Evolutionary conservation across 2,113 vertebrate genomes (phyloP).

Genomic region (Stictonetta naevosa): DNA sequence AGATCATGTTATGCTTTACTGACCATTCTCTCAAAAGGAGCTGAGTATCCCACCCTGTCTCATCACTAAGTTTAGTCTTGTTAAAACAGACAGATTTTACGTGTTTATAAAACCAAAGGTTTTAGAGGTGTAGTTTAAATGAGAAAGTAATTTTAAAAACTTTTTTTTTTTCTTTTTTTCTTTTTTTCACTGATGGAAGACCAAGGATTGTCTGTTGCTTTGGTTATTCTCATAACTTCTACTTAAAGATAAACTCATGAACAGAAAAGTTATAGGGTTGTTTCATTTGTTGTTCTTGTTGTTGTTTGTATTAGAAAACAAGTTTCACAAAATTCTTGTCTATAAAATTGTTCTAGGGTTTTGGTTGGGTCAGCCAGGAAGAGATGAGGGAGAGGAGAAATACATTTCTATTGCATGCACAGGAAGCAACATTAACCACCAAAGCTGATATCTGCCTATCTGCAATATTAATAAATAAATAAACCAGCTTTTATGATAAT

Average conservation of each 20-base stretch:
- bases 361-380: not conserved
- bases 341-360: fast-evolving
- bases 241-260: not conserved
- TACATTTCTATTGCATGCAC: not conserved
- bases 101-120: not conserved
- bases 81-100: not conserved
- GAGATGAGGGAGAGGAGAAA: not conserved
- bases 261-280: not conserved
- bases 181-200: not conserved
- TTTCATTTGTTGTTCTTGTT: not conserved
- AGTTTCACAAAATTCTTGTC: not conserved
- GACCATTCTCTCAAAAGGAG: not conserved
- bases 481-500: not conserved
- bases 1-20: not conserved
- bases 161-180: too few species aligned
- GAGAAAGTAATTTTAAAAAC: not conserved
- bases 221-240: not conserved
- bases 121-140: not conserved
- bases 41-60: not conserved
- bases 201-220: not conserved
- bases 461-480: not conserved
- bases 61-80: not conserved
- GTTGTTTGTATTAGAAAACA: not conserved
- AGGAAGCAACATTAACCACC: not conserved
- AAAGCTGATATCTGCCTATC: not conserved